Evolutionary conservation across 1,140 invertebrate genomes (phyloP), one percentile per base, ranked within the genome.

Genomic region (Pararge aegeria): DNA sequence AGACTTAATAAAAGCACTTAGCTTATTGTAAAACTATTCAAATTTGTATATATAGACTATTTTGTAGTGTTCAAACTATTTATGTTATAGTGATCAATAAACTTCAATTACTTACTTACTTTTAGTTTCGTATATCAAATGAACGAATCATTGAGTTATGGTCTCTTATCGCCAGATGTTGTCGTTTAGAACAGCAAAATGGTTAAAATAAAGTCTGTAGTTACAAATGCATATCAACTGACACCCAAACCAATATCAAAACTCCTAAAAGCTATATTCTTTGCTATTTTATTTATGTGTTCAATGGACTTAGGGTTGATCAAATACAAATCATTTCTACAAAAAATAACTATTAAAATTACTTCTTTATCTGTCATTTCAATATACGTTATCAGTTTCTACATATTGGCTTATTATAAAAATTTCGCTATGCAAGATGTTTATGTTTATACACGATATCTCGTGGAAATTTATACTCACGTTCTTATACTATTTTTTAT

Each of bases 241-340:
- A 16, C 1, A 42, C 38, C 38, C 9, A 42, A 16, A 16, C 5
- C 38, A 16, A 16, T 42, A 42, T 51, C 49, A n/a, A 51, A 34
- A 30, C 10, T 16, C 1, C 18, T 51, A 2, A 51, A 51, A 20
- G 15, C 9, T 19, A 19, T 46, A 20, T 46, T 49, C 5, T 5
- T n/a, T 13, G 13, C 13, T 27, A 12, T 5, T n/a, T 49, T 7
- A 49, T 13, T 27, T 29, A 2, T 49, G 6, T 49, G 3, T 15
- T 24, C 20, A 2, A n/a, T 49, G 46, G 46, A 49, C 20, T 49
- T 27, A 4, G 46, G 46, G 4, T 49, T 49, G 20, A 24, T 51
- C 3, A 13, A 27, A 13, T 51, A 51, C 27, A 51, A 51, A 51
- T 30, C 49, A 34, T 18, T 12, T 34, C 16, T 15, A 51, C 49